Evolutionary conservation across 1,140 invertebrate species (phyloP), one percentile per base, ranked within the genome.

Genomic region (Trichomalopsis sarcophagae): DNA sequence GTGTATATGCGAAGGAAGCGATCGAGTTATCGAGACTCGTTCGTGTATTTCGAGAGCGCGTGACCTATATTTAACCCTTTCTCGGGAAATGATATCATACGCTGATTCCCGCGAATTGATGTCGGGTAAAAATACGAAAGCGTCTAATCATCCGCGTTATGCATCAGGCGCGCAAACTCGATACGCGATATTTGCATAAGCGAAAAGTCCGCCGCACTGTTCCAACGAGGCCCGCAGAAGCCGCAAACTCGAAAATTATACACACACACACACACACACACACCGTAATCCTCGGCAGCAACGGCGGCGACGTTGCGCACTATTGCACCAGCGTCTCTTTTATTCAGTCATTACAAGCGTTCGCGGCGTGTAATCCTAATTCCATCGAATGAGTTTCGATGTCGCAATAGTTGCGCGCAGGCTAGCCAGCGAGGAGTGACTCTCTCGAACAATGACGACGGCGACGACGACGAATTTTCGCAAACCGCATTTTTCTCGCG

Each of bases 1-100:
- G 36, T 7, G 7, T 40, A 1, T 40, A 40, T 40, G 7, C 10
- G 40, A 10, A 44, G 40, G 40, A 44, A 44, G 36, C n/a, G 23
- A 83, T 84, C 82, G 9, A 84, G 75, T 84, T 84, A 84, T 78
- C 47, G 62, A 17, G 27, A 44, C 7, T 36, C 33, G 33, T 36
- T 36, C 33, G 33, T 1, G 33, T 36, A 44, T 7, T 44, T 44
- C 10, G 5, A 44, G 40, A 44, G 40, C 10, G 40, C 10, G 40
- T 10, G 40, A 44, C 40, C 10, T 44, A 10, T 44, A 44, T 9
- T 44, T 10, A 44, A 44, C 40, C 33, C 47, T 7, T 1, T 6
- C 66, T 71, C 66, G 40, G 21, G 79, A 33, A 27, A 62, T 14
- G 7, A 44, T 10, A 44, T 44, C 9, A 44, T 9, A 44, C 40